A percentile compares a stretch with the other conserved stretches of the same genome.
Evolutionary conservation across 1,140 invertebrate species (phyloP).

Genomic region (Drosophila ercepeae): DNA sequence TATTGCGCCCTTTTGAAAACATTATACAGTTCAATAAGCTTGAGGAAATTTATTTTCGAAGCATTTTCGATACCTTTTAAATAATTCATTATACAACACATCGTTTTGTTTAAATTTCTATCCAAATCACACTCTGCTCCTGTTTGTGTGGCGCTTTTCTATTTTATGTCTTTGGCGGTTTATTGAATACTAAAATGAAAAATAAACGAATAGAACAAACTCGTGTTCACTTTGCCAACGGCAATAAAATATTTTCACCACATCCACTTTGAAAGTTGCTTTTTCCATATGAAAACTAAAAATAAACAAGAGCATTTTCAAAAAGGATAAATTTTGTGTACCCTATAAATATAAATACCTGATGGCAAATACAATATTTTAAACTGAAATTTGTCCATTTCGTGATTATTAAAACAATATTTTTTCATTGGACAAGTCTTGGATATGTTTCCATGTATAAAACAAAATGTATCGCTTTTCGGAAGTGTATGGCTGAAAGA

Average conservation of each 20-base stretch:
- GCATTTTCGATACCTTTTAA: background rate
- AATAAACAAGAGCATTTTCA: background rate
- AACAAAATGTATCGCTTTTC: background rate
- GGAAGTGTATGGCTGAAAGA: constrained; percentile 4
- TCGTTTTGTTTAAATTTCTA: background rate
- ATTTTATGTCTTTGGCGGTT: background rate
- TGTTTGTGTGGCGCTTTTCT: background rate
- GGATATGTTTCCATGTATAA: background rate
- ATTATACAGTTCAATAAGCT: background rate
- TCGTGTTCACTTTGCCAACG: constrained; percentile 6
- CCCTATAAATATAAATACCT: background rate
- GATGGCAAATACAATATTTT: background rate
- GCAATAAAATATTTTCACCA: constrained; percentile 25
- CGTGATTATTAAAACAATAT: background rate
- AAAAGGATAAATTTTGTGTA: background rate
- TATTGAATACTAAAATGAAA: constrained; percentile 6
- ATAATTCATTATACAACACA: background rate
- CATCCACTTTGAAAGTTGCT: constrained; percentile 4
- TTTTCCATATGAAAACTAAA: constrained; percentile 22
- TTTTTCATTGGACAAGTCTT: background rate
- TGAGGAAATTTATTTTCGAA: background rate
- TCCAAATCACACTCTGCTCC: background rate
- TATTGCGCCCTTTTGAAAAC: background rate
- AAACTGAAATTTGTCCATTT: background rate
- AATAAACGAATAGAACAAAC: constrained; percentile 2